These are phyloP conservation scores for Manacus vitellinus DNA, from an alignment of 2,113 vertebrate species.

Conservation along the genomic window DNA sequence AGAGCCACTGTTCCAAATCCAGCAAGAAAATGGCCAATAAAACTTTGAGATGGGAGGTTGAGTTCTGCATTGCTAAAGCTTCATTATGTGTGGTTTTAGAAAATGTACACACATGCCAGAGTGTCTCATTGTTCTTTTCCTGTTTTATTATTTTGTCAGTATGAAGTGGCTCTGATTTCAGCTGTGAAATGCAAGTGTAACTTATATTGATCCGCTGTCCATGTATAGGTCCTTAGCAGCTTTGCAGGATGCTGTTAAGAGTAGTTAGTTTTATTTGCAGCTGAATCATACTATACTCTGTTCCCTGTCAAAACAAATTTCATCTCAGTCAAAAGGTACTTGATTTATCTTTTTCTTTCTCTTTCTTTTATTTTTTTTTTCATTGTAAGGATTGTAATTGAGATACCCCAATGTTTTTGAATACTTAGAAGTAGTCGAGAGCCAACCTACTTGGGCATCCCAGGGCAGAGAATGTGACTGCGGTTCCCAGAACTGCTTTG, in stretches of 20 bases:
- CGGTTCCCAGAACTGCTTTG: background rate
- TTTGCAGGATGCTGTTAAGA: background rate
- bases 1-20: conserved; percentile 42
- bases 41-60: conserved; percentile 31
- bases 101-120: background rate
- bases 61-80: background rate
- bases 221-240: background rate
- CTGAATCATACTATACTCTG: background rate
- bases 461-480: background rate
- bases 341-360: background rate
- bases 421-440: background rate
- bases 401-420: background rate
- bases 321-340: background rate
- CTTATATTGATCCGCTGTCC: conserved; percentile 18
- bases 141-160: background rate
- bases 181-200: conserved; percentile 16
- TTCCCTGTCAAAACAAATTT: background rate
- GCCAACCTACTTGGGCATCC: background rate
- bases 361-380: accelerated
- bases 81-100: conserved; percentile 2
- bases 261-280: conserved; percentile 2
- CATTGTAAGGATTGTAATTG: background rate
- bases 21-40: conserved; percentile 57
- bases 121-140: background rate
- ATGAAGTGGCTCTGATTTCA: background rate